phyloP scores from a whole-genome alignment of 2,888 invertebrate genomes.

The Apamea crenata region DNA sequence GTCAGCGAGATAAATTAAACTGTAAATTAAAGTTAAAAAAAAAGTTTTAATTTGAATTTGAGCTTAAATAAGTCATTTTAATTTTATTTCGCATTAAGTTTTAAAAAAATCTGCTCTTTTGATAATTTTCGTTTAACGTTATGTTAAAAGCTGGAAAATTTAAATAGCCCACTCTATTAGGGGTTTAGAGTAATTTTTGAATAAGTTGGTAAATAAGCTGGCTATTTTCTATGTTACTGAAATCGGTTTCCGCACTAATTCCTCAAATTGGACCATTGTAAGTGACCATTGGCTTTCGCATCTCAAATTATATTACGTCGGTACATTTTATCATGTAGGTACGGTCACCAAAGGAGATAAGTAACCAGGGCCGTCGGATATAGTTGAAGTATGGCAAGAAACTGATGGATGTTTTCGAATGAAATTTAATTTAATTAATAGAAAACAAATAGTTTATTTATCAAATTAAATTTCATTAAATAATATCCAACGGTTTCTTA shows the following conservation, averaged over 20 bases:
- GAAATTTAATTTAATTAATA: no score
- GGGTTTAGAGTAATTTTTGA: not conserved
- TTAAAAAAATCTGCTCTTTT: not conserved
- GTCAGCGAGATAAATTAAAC: not conserved
- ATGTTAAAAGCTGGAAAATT: not conserved
- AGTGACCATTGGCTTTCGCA: not conserved
- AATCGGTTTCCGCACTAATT: not conserved
- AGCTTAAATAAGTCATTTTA: not conserved
- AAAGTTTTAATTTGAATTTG: not conserved
- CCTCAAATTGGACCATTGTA: not conserved
- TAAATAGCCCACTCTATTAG: no score
- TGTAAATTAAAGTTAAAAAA: not conserved
- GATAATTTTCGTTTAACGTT: not conserved
- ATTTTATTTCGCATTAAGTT: not conserved
- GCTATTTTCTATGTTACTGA: not conserved
- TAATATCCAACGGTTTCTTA: no score
- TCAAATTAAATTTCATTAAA: no score
- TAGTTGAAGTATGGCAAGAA: no score
- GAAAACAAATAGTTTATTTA: no score
- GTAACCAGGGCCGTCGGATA: no score
- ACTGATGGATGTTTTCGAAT: no score
- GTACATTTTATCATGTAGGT: not conserved
- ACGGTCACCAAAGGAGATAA: no score
- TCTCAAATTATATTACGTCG: not conserved
- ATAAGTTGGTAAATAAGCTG: not conserved